A percentile compares a stretch with the other conserved stretches of the same genome.
Conservation (phyloP, 2,797 vertebrate genomes). For the Enteromius mattozi region DNA sequence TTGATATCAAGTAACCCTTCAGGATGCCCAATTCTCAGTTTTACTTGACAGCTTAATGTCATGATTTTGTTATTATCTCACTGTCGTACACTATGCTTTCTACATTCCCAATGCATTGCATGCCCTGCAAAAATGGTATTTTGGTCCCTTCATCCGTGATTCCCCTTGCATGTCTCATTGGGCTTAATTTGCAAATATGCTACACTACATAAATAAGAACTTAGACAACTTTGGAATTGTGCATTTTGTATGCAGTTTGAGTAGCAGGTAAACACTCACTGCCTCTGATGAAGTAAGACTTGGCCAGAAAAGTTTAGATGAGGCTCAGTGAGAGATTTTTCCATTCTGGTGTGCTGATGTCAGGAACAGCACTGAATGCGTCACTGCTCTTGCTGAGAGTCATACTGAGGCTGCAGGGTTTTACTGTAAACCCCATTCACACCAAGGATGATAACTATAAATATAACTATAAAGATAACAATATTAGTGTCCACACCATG, state of each 20-base stretch:
- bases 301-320: slow-evolving; percentile 1
- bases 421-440: not conserved
- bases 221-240: not conserved
- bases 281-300: not conserved
- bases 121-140: not conserved
- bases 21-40: not conserved
- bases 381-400: slow-evolving; percentile 30
- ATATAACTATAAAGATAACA: too few species aligned
- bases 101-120: not conserved
- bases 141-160: not conserved
- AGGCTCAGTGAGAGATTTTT: not conserved
- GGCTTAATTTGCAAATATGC: not conserved
- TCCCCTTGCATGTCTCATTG: not conserved
- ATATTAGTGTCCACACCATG: too few species aligned
- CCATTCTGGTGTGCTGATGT: slow-evolving; percentile 27
- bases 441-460: too few species aligned
- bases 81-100: not conserved
- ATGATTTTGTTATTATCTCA: slow-evolving; percentile 1
- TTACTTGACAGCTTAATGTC: not conserved
- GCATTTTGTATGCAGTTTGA: not conserved
- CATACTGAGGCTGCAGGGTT: not conserved
- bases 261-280: not conserved
- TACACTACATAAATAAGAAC: not conserved
- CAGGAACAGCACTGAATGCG: not conserved
- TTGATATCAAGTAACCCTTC: not conserved